phyloP scores from a whole-genome alignment of 2,888 invertebrate species.

The Drosophila ustulata region DNA sequence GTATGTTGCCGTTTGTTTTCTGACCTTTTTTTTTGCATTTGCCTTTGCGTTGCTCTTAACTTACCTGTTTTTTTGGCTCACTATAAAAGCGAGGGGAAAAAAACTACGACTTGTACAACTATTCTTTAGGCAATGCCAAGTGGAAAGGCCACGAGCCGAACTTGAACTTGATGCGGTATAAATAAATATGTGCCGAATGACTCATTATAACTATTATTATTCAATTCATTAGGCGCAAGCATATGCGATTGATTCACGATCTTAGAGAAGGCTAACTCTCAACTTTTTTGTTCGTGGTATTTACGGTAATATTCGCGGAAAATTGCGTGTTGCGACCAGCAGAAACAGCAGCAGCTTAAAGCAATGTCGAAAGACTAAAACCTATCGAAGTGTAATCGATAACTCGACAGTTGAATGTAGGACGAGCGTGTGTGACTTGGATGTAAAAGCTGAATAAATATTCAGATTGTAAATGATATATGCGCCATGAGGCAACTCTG shows the following conservation, averaged over 20 bases:
- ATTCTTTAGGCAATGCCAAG: conserved; percentile 23
- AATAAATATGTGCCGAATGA: conserved; percentile 15
- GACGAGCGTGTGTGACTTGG: neutral
- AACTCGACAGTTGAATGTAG: neutral
- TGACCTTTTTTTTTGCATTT: conserved; percentile 36
- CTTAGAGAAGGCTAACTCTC: neutral
- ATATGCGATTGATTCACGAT: neutral
- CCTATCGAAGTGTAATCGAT: conserved; percentile 15
- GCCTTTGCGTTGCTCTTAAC: conserved; percentile 3
- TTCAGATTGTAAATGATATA: conserved; percentile 14
- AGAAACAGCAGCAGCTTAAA: conserved; percentile 1
- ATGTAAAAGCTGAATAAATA: conserved; percentile 24
- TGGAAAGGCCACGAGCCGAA: conserved; percentile 49
- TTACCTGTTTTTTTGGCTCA: conserved; percentile 16
- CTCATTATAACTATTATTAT: conserved; percentile 8
- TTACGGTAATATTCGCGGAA: neutral
- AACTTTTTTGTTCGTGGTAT: neutral
- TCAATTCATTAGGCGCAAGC: neutral
- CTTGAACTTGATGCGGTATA: conserved; percentile 48
- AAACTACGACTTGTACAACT: neutral
- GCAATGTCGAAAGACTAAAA: neutral
- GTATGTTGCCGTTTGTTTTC: conserved; percentile 50
- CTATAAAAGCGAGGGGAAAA: neutral
- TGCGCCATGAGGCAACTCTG: conserved; percentile 11
- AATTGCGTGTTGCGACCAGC: neutral